Evolutionary conservation across 2,888 invertebrate genomes (phyloP), one percentile per base, ranked within the genome.

Genomic region (Parascotia fuliginaria): DNA sequence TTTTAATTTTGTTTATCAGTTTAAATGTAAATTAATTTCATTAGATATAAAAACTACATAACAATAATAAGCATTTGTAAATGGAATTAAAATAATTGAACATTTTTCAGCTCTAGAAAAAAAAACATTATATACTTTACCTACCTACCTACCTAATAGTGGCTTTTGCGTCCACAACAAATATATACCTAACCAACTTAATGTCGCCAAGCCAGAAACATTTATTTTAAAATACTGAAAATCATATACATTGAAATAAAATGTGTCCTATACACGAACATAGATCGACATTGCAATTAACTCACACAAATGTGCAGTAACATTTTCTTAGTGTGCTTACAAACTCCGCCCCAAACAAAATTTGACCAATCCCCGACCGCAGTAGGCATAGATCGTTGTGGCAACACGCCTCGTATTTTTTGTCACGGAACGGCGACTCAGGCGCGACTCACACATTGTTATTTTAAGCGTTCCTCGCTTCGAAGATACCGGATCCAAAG

Each of bases 361-460:
- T 87, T 85, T 78, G 81, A 81, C 92, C 92, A 92, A 92, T 91
- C 83, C 62, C 65, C 60, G 75, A 55, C 66, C 77, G 74, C 60
- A 68, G 83, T 79, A 79, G 83, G 85, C 85, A 87, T 87, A 92
- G 92, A 91, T 91, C 91, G 89, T 77, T 74, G 79, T 84, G 81
- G 84, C 84, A 87, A 83, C 89, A 91, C 92, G 91, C 92, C 92
- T 92, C 84, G 76, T 83, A 82, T 86, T 89, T 85, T 89, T 89
- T 88, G 90, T 89, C 87, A 91, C 85, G 89, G 87, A 87, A 85
- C 85, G 78, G 75, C 92, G 86, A 91, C 92, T 91, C 92, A 83
- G 89, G 92, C 92, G 92, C 92, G 90, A 90, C 91, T 89, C 91
- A 89, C 91, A 91, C 91, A 89, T 88, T 85, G 89, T 90, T 86